phyloP scores from a whole-genome alignment of 2,888 invertebrate species.

The Parnassius glacialis region DNA sequence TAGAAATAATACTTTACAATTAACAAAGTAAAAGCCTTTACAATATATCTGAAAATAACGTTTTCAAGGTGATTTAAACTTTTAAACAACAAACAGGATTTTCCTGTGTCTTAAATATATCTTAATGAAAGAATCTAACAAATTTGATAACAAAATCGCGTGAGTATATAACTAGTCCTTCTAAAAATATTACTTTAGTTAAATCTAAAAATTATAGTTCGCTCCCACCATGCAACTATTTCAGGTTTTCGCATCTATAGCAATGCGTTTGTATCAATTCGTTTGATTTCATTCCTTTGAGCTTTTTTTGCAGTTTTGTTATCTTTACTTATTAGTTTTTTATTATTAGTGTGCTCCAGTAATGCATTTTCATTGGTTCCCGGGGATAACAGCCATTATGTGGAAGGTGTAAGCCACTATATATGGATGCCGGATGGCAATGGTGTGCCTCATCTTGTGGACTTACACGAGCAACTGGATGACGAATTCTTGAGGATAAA shows the following conservation, averaged over 20 bases:
- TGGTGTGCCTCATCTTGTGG: constrained; percentile 56
- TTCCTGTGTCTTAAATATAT: constrained; percentile 3
- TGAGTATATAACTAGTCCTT: constrained; percentile 6
- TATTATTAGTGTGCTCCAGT: constrained; percentile 47
- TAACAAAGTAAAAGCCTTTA: no score
- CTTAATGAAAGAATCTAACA: background rate
- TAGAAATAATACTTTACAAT: no score
- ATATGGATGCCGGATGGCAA: constrained; percentile 71
- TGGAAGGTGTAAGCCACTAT: constrained; percentile 66
- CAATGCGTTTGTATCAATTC: constrained; percentile 42
- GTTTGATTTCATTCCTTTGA: background rate
- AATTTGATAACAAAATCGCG: constrained; percentile 11
- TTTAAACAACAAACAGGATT: background rate
- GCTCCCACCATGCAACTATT: constrained; percentile 42
- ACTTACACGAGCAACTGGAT: constrained; percentile 49
- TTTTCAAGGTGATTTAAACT: no score
- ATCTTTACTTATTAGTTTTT: background rate
- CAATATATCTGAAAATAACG: no score
- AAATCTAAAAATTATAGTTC: background rate
- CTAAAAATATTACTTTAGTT: constrained; percentile 5
- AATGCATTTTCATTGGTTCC: constrained; percentile 49
- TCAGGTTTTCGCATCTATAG: constrained; percentile 39
- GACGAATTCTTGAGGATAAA: constrained; percentile 39
- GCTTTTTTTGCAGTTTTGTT: background rate
- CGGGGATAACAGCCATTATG: constrained; percentile 67